Base-by-base conservation (phyloP, 2,113 vertebrate genomes). In the Xiphophorus couchianus region DNA sequence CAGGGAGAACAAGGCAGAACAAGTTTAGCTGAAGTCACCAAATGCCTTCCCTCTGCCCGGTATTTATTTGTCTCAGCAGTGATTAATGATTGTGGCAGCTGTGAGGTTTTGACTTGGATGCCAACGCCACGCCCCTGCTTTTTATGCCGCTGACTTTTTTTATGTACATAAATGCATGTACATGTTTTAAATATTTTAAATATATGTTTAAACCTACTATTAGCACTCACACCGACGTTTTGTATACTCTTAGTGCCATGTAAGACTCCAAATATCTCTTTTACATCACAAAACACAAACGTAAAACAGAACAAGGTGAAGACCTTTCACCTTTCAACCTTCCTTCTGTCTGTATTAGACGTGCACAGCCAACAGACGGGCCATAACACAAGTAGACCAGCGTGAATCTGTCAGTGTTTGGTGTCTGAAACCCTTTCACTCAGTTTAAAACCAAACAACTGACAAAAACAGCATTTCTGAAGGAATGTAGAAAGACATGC, bases 61-160 rank as follows among this genome's bases (percentile, higher is more conserved):
- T 86, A 83, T 84, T 90, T 88, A 85, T 91, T 91, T 88, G 77
- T 78, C n/a, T 71, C 78, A 73, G 71, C 76, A 77, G 51, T 80
- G 82, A 88, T 80, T 86, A 87, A 89, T 86, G 89, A 83, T 7
- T n/a, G 44, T 37, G 73, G 39, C 62, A 84, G 84, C 74, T 82
- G 66, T 0, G 31, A 77, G 83, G 77, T 76, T 48, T 60, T 68
- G 82, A 84, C 73, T 87, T 7, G 10, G 51, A 58, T 58, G 25
- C 51, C 25, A 58, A 58, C 8, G 25, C 22, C 51, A 54, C 15
- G 17, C 9, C 22, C 51, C 25, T 58, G 51, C 51, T 58, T 58
- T 58, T 58, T 58, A 4, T 7, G 7, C 22, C 6, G 22, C 19
- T 10, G 51, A 58, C 22, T 58, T 58, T n/a, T 22, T n/a, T 58